phyloP scores from a whole-genome alignment of 2,888 invertebrate genomes.

The Hipparchia semele region DNA sequence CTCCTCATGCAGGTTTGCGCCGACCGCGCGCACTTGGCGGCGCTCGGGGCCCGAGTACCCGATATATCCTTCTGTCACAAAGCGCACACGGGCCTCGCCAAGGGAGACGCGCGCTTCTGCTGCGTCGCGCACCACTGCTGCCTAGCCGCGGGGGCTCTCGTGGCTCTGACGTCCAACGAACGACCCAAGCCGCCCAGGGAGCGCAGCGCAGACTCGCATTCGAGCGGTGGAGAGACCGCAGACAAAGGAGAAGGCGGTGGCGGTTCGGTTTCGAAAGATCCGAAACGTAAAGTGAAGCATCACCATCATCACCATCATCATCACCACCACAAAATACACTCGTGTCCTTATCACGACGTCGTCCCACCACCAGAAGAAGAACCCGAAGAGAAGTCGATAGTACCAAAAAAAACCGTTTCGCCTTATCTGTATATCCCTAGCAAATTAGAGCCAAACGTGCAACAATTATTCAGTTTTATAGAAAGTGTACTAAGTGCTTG shows the following conservation, averaged over 20 bases:
- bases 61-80: constrained; percentile 80
- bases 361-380: constrained; percentile 64
- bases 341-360: constrained; percentile 74
- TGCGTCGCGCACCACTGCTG: constrained; percentile 81
- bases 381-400: constrained; percentile 62
- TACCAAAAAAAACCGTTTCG: constrained; percentile 76
- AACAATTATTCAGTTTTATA: constrained; percentile 91
- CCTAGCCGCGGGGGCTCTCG: constrained; percentile 70
- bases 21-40: constrained; percentile 83
- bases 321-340: constrained; percentile 72
- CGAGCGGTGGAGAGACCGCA: constrained; percentile 74
- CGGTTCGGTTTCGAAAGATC: constrained; percentile 54
- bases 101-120: constrained; percentile 74
- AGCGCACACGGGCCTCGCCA: constrained; percentile 69
- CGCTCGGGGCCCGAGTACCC: constrained; percentile 75
- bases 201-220: constrained; percentile 76
- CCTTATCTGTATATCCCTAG: constrained; percentile 79
- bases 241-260: constrained; percentile 68
- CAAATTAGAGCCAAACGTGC: constrained; percentile 89
- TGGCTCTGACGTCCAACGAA: constrained; percentile 66
- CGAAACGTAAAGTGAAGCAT: constrained; percentile 66
- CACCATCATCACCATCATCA: constrained; percentile 73
- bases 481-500: constrained; percentile 91
- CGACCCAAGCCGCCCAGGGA: constrained; percentile 67
- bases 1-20: constrained; percentile 89